Percentiles rank a stretch among this genome's conserved stretches.
Conservation (phyloP, 53 echinoderm and acorn worm genomes). For the Glandiceps talaboti region DNA sequence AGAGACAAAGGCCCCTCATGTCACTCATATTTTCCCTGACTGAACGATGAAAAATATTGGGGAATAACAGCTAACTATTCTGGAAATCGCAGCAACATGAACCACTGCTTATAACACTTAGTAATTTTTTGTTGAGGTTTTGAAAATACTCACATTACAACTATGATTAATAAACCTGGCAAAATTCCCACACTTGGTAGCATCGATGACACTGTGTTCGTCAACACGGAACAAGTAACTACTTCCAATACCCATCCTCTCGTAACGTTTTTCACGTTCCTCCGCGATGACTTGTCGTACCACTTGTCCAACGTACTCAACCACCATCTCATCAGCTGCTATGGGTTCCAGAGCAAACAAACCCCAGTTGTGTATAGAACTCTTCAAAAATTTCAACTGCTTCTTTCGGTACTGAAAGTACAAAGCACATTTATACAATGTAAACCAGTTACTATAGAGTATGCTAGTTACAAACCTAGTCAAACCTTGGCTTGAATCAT, state of each 20-base stretch:
- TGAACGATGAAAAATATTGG: too few relatives aligned
- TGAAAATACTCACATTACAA: constrained; percentile 95
- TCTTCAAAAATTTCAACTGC: constrained; percentile 92
- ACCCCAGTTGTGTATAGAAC: constrained; percentile 98
- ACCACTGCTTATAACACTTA: too few relatives aligned
- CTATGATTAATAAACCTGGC: constrained; percentile 97
- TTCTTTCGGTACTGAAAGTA: constrained; percentile 85
- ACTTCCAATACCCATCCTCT: constrained; percentile 85
- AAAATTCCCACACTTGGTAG: constrained; percentile 88
- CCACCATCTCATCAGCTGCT: constrained; percentile 95
- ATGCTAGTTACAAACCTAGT: too few relatives aligned
- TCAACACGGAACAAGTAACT: constrained; percentile 95
- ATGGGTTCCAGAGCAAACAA: constrained; percentile 98
- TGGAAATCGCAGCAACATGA: too few relatives aligned
- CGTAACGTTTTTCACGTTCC: constrained; percentile 67
- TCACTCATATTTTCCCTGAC: too few relatives aligned
- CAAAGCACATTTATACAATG: too few relatives aligned
- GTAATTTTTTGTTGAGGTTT: too few relatives aligned
- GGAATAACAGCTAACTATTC: too few relatives aligned
- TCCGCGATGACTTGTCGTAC: constrained; percentile 93
- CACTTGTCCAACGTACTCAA: constrained; percentile 90
- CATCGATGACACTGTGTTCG: constrained; percentile 75
- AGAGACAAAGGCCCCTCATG: too few relatives aligned
- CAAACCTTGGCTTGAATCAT: too few relatives aligned
- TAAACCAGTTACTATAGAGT: too few relatives aligned